Base-by-base conservation (phyloP, 2,888 invertebrate genomes). In the Diogma glabrata region DNA sequence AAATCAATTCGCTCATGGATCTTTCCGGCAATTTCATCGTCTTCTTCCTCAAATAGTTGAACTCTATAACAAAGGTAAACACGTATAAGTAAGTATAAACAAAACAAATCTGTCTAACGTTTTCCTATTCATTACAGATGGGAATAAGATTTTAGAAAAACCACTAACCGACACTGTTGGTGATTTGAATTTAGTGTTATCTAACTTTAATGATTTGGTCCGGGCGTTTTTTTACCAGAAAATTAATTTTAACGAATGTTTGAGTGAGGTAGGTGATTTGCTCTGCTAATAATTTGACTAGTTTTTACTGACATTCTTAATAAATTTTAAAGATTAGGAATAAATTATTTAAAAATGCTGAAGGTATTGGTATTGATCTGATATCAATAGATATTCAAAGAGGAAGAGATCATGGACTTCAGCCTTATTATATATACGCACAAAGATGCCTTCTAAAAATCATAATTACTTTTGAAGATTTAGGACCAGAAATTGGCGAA, bases 341-440 rank as follows among this genome's bases (percentile, higher is more conserved):
- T 43, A 20, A 14, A 5, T 43, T 43, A 14, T 43, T 43, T 9
- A 43, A 43, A 43, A 43, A 43, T 43, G n/a, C 43, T 6, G 12
- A 5, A 14, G 43, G 22, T 14, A 22, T 43, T 43, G 43, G 43
- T 22, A 22, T 22, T n/a, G 43, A 43, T 22, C 23, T 43, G 23
- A 43, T 43, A 7, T 43, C 43, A 14, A 43, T 22, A 14, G 43
- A 43, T 23, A 43, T 43, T 43, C 14, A 20, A 43, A 43, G 43
- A 43, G 23, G 6, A 2, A 23, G 23, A 22, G 43, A 43, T 43
- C 43, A 43, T 7, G 43, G 43, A 22, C 7, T 43, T 43, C 43
- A 43, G 14, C 43, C 22, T 8, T 43, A 43, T 43, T 43, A 43
- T 17, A 14, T 22, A 4, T 43, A 43, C 14, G 20, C n/a, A 12